Base-by-base conservation (phyloP, 2,113 vertebrate genomes). In the Sprattus sprattus region DNA sequence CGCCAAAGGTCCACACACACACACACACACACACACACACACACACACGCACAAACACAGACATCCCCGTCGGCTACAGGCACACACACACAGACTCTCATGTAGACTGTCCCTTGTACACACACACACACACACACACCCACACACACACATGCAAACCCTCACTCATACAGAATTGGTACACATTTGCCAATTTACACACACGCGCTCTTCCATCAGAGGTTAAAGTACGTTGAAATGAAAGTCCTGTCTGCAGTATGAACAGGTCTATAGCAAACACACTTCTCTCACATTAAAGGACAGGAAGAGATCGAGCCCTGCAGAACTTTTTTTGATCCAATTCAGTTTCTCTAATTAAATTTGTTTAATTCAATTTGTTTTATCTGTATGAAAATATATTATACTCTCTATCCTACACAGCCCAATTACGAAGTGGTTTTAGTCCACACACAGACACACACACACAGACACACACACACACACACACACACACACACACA, bases 291-390 rank as follows among this genome's bases (percentile, higher is more conserved):
- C 64, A 71, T 71, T 71, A 71, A 25, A 32, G 25, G n/a, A 25
- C 11, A 13, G 28, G 64, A 32, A 32, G 28, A 71, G 64, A 71
- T 32, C 6, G 25, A 71, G 64, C 22, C 64, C 25, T 11, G n/a
- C 64, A 67, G 60, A 25, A 28, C 64, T 28, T 32, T 32, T 22
- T 64, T 64, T 64, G 64, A 71, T 71, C 64, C 64, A 71, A 71
- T 71, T 71, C 64, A 11, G 6, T 71, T 28, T 13, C 64, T 71
- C 25, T 32, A 71, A 67, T 71, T 71, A 28, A 71, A 71, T 71
- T 71, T 13, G n/a, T 32, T 28, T 71, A 71, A 71, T 71, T 71
- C 64, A 71, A 71, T 71, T 71, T 71, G 64, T 71, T 71, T 71
- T 71, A 71, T 71, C 64, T 71, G n/a, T 71, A 28, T 71, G 64